Conservation (phyloP, 1,140 invertebrate species). For the Platorchestia sp. region DNA sequence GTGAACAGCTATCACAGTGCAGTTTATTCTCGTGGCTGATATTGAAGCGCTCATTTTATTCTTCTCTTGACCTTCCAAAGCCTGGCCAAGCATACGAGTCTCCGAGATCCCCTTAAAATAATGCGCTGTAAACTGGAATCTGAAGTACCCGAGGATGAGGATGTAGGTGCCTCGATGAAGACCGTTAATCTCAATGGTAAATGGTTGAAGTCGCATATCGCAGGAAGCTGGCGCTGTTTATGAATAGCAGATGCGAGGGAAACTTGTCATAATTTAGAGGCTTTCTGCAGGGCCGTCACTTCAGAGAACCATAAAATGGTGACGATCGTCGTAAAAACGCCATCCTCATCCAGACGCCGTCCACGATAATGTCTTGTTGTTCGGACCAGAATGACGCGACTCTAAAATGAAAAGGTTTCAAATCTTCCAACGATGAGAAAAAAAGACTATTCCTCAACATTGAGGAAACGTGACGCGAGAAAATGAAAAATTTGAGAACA, state of each 20-base stretch:
- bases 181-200: neutral
- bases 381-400: neutral
- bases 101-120: neutral
- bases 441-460: neutral
- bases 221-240: neutral
- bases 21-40: too few relatives aligned
- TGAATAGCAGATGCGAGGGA: neutral
- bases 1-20: too few relatives aligned
- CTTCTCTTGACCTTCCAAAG: neutral
- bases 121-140: neutral
- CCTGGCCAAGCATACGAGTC: neutral
- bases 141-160: neutral
- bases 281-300: conserved; percentile 12
- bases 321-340: conserved; percentile 29
- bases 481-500: neutral
- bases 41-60: neutral
- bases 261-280: conserved; percentile 21
- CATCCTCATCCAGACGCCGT: conserved; percentile 4
- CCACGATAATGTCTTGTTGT: neutral
- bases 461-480: neutral
- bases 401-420: neutral
- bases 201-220: neutral
- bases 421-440: neutral
- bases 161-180: neutral
- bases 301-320: neutral